Base-by-base conservation (phyloP, 1,140 invertebrate genomes). In the Drosophila orosa region DNA sequence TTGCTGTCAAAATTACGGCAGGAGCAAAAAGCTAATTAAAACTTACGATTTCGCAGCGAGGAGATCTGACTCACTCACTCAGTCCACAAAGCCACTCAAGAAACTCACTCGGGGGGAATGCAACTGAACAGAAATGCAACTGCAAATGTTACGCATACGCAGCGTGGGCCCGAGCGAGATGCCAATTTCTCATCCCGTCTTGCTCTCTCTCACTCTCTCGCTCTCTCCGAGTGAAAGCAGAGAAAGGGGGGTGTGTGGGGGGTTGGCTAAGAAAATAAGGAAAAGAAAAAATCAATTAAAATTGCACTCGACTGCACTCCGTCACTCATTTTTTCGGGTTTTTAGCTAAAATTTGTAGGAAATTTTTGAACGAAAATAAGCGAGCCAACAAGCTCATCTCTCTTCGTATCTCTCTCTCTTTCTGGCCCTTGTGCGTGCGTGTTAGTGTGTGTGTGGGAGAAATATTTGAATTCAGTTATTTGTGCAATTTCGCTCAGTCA, bases 401-500 rank as follows among this genome's bases (percentile, higher is more conserved):
- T 48, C 42, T 19, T 56, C 33, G 39, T 45, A 15, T 35, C 40
- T 59, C 27, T 56, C 17, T 13, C 33, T 35, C 25, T 73, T 13
- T 33, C 13, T 48, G 13, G 48, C 27, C 35, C 42, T 58, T 39
- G 31, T 58, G 27, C 37, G 35, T 31, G 31, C 19, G 37, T 45
- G 31, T 10, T 22, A 17, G 25, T 24, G 47, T 10, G 12, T 45
- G 25, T 17, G 52, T 40, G 44, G 65, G 72, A 77, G 73, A 59
- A 63, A 78, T 67, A 78, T 82, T 86, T 79, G 71, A 82, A 79
- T 89, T 89, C 80, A 89, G 85, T 89, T 89, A 89, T 89, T 89
- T 89, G 80, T 89, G 84, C 84, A 89, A 76, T 90, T 89, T 80
- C 59, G 62, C 80, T 89, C 84, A 84, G 84, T 89, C 80, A 80